Percentiles rank a stretch among this genome's conserved stretches.
Evolutionary conservation across 2,113 vertebrate species (phyloP).

Genomic region (Apeltes quadracus): DNA sequence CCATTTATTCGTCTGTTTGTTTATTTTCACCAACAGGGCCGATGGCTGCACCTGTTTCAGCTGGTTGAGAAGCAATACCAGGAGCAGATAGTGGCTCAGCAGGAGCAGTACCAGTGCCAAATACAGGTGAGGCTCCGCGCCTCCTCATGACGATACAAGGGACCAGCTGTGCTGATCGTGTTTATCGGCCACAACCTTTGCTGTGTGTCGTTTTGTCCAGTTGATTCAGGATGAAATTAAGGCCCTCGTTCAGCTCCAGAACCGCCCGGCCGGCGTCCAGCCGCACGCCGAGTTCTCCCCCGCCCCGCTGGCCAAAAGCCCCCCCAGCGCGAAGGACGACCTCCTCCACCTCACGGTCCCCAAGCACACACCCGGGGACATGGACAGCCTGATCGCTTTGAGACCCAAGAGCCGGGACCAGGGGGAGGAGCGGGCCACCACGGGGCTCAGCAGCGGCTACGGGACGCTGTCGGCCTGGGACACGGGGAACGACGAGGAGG

Average conservation of each 20-base stretch:
- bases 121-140: constrained; percentile 82
- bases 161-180: too few species aligned
- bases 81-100: constrained; percentile 91
- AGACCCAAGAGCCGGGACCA: constrained; percentile 68
- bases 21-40: constrained; percentile 81
- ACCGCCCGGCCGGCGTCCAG: constrained; percentile 65
- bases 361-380: constrained; percentile 40
- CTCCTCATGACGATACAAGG: neutral
- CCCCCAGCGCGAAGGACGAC: constrained; percentile 59
- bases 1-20: neutral
- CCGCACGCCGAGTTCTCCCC: constrained; percentile 50
- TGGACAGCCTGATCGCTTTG: constrained; percentile 56
- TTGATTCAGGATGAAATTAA: constrained; percentile 95
- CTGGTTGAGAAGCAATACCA: constrained; percentile 94
- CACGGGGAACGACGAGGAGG: constrained; percentile 32
- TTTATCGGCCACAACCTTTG: neutral
- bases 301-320: constrained; percentile 49
- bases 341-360: constrained; percentile 29
- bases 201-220: constrained; percentile 66
- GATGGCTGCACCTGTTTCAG: constrained; percentile 91
- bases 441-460: constrained; percentile 87
- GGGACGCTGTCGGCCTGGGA: constrained; percentile 84
- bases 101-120: constrained; percentile 93
- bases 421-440: constrained; percentile 67
- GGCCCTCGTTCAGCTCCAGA: constrained; percentile 87